Base-by-base conservation (phyloP, 2,888 invertebrate genomes). In the Camponotus fellah region DNA sequence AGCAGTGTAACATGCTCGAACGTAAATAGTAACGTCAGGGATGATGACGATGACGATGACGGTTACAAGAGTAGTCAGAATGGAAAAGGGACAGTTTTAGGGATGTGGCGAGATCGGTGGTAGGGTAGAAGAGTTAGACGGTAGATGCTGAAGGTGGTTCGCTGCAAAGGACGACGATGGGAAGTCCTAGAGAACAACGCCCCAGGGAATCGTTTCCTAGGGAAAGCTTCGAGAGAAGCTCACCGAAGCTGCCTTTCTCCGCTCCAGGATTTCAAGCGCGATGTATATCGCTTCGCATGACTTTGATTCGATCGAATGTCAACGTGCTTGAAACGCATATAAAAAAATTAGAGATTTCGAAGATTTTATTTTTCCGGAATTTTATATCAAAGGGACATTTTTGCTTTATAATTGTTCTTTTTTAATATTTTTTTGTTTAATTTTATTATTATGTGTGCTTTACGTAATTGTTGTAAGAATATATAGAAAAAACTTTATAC, bases 141-240 rank as follows among this genome's bases (percentile, higher is more conserved):
- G 64, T 53, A 74, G 34, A 83, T 65, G 62, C 66, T 49, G 81
- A 46, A 46, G 62, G 68, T 58, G 71, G 83, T 82, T 82, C 21
- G 68, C 58, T 71, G 62, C 85, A 79, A 85, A 85, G 86, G 77
- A 90, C 90, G 92, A 91, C 91, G 92, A 92, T 91, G 91, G 91
- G 88, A 89, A 92, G 89, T 92, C 90, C 82, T 86, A 88, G 89
- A 81, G 92, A 92, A 92, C 88, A 90, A 87, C 90, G 87, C 92
- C 91, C 89, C 62, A 49, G 92, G 92, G 93, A 92, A 92, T 92
- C 88, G 91, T 92, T 89, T 89, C 80, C 88, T 82, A 84, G 84
- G 83, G 86, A 84, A 85, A 87, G 85, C 87, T 83, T 74, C 65
- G 84, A 87, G 81, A 74, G 84, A 26, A 74, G 84, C 77, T 62